Conservation (phyloP, 1,140 invertebrate species). For the Nixonia krombeini region DNA sequence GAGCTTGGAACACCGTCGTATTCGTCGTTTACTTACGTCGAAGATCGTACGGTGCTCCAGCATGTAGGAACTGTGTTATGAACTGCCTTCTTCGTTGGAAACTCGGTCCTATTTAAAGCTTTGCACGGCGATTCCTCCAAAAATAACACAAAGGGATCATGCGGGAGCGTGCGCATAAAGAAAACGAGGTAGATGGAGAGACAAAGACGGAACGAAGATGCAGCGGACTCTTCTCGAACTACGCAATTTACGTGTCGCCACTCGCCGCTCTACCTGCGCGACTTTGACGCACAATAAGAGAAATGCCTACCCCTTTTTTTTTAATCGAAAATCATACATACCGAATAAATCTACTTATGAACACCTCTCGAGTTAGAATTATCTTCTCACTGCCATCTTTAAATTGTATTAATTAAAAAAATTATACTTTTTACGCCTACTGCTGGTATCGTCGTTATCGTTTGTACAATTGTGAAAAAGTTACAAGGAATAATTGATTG, state of each 20-base stretch:
- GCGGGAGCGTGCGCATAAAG: conserved; percentile 51
- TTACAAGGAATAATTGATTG: too few relatives aligned
- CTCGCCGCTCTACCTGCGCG: conserved; percentile 36
- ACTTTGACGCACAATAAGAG: too few relatives aligned
- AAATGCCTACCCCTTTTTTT: too few relatives aligned
- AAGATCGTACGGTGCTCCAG: conserved; percentile 69
- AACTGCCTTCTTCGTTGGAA: conserved; percentile 65
- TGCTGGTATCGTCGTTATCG: too few relatives aligned
- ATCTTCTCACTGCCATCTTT: too few relatives aligned
- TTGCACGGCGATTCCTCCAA: conserved; percentile 60
- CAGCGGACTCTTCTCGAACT: background rate
- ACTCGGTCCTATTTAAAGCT: conserved; percentile 71
- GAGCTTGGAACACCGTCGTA: background rate
- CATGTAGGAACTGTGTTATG: conserved; percentile 65
- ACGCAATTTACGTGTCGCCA: conserved; percentile 16
- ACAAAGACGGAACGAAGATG: background rate
- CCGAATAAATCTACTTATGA: too few relatives aligned
- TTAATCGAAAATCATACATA: too few relatives aligned
- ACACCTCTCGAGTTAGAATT: too few relatives aligned
- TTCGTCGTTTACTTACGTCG: conserved; percentile 65
- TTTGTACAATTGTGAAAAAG: too few relatives aligned
- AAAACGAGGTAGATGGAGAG: conserved; percentile 1
- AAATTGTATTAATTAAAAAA: too few relatives aligned
- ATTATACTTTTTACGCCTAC: too few relatives aligned
- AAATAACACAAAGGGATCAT: conserved; percentile 71